Evolutionary conservation across 2,113 vertebrate genomes (phyloP), one percentile per base, ranked within the genome.

Genomic region (Picathartes gymnocephalus): DNA sequence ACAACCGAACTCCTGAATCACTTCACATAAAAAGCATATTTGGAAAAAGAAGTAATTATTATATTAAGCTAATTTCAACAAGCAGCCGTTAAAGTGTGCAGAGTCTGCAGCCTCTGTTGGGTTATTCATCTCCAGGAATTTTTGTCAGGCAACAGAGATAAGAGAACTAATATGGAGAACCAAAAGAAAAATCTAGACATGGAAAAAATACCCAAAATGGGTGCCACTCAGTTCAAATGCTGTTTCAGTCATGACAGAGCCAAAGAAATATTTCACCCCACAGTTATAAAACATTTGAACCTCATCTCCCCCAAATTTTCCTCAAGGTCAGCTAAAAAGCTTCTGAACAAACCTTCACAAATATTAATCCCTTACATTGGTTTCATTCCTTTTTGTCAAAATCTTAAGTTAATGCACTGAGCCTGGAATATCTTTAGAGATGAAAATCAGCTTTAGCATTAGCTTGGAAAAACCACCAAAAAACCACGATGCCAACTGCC

Each of bases 371-470:
- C 16, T 51, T 39, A 5, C 8, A 33, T 8, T 27, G 6, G 0
- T 50, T 20, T 24, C 8, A n/a, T 10, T 40, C 11, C 10, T 53
- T 45, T 74, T 61, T 53, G 30, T 6, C 21, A 37, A 28, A 35
- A 21, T 50, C 64, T 39, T 39, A n/a, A 92, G 47, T 88, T 54
- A 90, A 61, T 17, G 31, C 82, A 73, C 53, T 40, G 21, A 81
- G 82, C 54, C 76, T 62, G 42, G 17, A 21, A 31, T 6, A 33
- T 30, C 54, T 92, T 69, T 20, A 30, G 24, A 86, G 37, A 53
- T 42, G 23, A 78, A 65, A 93, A 90, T 5, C 37, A 66, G n/a
- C 80, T 95, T 92, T 48, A 83, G n/a, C 81, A 81, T 82, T 69
- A 80, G 31, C 37, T 18, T 22, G 54, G 48, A 87, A 37, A 65